phyloP scores from a whole-genome alignment of 2,113 vertebrate species.

The Tragelaphus buxtoni region DNA sequence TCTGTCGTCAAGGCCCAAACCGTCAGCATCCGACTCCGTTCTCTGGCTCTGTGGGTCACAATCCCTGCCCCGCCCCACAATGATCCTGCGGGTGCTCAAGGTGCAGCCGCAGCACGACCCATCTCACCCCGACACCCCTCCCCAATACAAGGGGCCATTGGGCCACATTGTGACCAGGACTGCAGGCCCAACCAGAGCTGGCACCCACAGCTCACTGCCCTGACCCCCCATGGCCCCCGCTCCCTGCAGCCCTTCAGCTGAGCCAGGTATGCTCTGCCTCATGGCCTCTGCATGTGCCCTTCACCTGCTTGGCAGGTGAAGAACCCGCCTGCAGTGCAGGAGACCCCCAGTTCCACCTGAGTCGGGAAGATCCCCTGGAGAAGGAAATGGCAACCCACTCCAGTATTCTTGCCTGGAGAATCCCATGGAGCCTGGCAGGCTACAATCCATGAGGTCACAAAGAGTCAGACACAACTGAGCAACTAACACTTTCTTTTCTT shows the following conservation, averaged over 20 bases:
- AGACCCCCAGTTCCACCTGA: neutral
- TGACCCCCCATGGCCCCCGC: rapidly evolving
- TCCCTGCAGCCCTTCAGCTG: neutral
- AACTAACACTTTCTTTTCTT: neutral
- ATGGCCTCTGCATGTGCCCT: neutral
- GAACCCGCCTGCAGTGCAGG: neutral
- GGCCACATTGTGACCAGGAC: neutral
- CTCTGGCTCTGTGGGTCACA: neutral
- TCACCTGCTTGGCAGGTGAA: neutral
- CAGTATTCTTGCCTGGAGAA: neutral
- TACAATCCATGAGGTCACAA: too few species aligned
- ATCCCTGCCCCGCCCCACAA: neutral
- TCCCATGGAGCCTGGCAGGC: neutral
- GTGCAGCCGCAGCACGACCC: rapidly evolving
- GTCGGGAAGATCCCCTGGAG: neutral
- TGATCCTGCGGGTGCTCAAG: neutral
- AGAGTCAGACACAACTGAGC: neutral
- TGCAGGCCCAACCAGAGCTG: neutral
- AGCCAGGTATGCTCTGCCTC: neutral
- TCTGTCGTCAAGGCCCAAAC: too few species aligned
- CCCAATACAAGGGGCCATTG: neutral
- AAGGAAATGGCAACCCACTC: neutral
- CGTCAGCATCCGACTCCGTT: too few species aligned
- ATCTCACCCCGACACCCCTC: neutral
- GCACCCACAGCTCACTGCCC: neutral